Conservation (phyloP, 2,797 vertebrate species). For the Schizopygopsis malacanthus region DNA sequence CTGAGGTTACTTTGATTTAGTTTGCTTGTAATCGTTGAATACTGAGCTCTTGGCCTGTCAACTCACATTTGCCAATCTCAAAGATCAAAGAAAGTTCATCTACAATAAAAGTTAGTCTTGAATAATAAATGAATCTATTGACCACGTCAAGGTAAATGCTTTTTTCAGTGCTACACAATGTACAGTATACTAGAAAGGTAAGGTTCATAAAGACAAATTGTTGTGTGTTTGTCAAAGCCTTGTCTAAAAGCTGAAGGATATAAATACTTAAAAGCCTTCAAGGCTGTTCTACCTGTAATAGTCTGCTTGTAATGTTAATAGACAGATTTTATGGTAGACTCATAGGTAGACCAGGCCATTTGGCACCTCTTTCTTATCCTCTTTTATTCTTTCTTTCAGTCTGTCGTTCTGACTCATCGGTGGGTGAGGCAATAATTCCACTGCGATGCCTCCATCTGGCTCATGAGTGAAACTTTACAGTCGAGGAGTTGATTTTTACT, state of each 20-base stretch:
- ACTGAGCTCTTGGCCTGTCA: neutral
- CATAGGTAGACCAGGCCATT: no score
- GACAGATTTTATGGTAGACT: neutral
- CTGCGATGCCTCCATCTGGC: conserved; percentile 20
- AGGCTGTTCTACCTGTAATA: neutral
- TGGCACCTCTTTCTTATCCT: neutral
- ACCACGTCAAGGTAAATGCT: neutral
- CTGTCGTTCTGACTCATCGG: neutral
- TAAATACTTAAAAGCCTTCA: neutral
- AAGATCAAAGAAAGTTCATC: neutral
- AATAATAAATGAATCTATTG: neutral
- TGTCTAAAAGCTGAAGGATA: no score
- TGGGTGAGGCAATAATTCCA: conserved; percentile 19
- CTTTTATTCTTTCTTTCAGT: neutral
- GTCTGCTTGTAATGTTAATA: neutral
- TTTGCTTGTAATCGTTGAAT: neutral
- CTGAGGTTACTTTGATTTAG: neutral
- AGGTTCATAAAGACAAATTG: neutral
- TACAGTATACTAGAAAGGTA: neutral
- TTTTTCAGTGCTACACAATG: neutral
- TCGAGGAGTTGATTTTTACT: conserved; percentile 30
- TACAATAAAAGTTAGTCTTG: neutral
- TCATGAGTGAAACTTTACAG: conserved; percentile 49
- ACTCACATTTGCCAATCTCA: neutral
- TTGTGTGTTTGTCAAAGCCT: neutral